These are phyloP conservation scores for Hemiscyllium ocellatum DNA, from an alignment of 2,113 vertebrate species.

Conservation along the genomic window DNA sequence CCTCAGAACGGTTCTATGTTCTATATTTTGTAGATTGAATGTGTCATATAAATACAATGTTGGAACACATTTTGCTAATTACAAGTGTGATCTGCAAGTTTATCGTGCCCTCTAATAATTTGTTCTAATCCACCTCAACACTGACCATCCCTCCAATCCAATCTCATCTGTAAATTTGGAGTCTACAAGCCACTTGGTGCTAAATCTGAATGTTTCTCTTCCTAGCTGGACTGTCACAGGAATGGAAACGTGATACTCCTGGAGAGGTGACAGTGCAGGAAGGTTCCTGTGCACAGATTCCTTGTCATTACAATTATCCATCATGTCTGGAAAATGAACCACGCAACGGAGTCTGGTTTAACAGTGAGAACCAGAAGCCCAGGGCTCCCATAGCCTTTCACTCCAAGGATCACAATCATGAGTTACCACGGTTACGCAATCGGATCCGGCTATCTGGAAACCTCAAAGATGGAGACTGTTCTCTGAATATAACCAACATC, in stretches of 20 bases:
- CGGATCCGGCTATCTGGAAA: not conserved
- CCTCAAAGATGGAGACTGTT: not conserved
- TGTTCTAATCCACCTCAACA: too few relatives aligned
- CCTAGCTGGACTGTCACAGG: not conserved
- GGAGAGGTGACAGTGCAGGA: not conserved
- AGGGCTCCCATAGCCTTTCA: not conserved
- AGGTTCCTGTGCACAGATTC: not conserved
- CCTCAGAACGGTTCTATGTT: too few relatives aligned
- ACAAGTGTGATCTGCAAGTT: too few relatives aligned
- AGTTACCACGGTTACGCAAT: not conserved
- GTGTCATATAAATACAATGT: too few relatives aligned
- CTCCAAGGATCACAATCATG: not conserved
- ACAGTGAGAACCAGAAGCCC: rapidly evolving
- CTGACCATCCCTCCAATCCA: too few relatives aligned
- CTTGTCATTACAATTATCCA: not conserved
- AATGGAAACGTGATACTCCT: not conserved
- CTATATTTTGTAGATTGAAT: too few relatives aligned
- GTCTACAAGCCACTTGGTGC: too few relatives aligned
- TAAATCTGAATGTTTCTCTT: not conserved
- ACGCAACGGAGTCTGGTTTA: not conserved
- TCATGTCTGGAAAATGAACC: not conserved
- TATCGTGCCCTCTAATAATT: too few relatives aligned
- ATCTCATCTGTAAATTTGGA: too few relatives aligned
- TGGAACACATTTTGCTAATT: too few relatives aligned
- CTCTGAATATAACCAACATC: not conserved